Evolutionary conservation across 2,797 vertebrate genomes (phyloP), one percentile per base, ranked within the genome.

Genomic region (Acanthurus leucopareius): DNA sequence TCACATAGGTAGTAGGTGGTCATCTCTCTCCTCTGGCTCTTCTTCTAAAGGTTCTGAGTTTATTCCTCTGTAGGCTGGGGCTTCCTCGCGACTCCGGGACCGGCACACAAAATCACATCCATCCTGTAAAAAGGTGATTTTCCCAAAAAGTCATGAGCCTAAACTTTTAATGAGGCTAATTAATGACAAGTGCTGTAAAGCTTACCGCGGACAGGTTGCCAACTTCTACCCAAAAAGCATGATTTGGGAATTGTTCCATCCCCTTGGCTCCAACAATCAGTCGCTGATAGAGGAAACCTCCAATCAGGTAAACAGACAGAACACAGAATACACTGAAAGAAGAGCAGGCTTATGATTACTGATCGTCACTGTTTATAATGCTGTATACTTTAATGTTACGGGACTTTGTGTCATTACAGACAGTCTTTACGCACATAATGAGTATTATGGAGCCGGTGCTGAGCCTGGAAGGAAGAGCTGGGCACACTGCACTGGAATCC

Each of bases 1-100:
- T 99, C 97, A 99, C 98, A 99, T 99, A 3, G 98, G 97, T 77
- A 99, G 93, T 84, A 99, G 93, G 87, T 99, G 97, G 90, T 99
- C 98, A 53, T 99, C 98, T 82, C 97, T 93, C 90, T 99, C 98
- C 84, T 99, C 98, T 0, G 96, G 96, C 73, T 97, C 97, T 53
- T 99, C 98, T 25, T 96, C 93, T 59, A 97, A 91, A 73, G 97
- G 93, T 57, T 99, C 97, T 10, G 97, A 92, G 1, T 93, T 87
- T 25, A 96, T 96, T 1, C 97, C 97, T 7, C 97, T 95, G 87
- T 97, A 97, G 0, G 96, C 93, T 0, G 97, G 95, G 3, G 96
- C 94, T 0, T 93, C 93, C 0, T 93, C 95, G 15, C 95, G 96
- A 69, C 94, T 94, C 81, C 93, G 95, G 1, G 98, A 97, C 5